phyloP scores from a whole-genome alignment of 2,113 vertebrate species.

The Neogale vison region DNA sequence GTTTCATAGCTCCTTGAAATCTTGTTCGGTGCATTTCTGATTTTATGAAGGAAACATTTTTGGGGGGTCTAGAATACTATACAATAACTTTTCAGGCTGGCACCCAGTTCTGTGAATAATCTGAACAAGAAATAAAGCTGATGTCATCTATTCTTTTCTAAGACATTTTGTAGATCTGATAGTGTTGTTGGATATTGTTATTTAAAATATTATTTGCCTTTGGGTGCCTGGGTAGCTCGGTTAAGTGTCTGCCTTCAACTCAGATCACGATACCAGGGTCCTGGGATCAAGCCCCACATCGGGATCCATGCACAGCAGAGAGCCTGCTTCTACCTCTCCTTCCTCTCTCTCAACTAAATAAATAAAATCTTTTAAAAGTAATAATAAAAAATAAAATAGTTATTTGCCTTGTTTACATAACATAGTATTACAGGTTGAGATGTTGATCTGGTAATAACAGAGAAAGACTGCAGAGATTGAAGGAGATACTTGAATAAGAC shows the following conservation, averaged over 20 bases:
- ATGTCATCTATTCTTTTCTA: not conserved
- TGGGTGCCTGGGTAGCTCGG: no score
- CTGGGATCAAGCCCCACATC: no score
- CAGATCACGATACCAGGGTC: no score
- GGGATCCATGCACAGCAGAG: no score
- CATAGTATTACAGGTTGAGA: not conserved
- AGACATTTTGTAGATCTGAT: not conserved
- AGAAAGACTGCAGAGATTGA: not conserved
- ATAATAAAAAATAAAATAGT: not conserved
- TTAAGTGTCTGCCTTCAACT: no score
- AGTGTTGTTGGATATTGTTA: not conserved
- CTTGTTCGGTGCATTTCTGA: not conserved
- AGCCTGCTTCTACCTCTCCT: no score
- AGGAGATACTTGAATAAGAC: not conserved
- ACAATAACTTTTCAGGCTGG: not conserved
- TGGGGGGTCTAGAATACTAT: not conserved
- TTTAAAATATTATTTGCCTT: conserved; percentile 22
- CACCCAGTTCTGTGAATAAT: not conserved
- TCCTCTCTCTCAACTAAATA: no score
- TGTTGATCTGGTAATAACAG: not conserved
- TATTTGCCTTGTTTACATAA: not conserved
- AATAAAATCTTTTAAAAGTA: no score
- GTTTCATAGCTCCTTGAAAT: conserved; percentile 15
- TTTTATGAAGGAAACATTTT: not conserved
- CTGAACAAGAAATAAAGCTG: not conserved